Percentiles rank a stretch among this genome's conserved stretches.
These are phyloP conservation scores for Pegoplata infirma DNA, from an alignment of 2,888 invertebrate species.

Conservation along the genomic window DNA sequence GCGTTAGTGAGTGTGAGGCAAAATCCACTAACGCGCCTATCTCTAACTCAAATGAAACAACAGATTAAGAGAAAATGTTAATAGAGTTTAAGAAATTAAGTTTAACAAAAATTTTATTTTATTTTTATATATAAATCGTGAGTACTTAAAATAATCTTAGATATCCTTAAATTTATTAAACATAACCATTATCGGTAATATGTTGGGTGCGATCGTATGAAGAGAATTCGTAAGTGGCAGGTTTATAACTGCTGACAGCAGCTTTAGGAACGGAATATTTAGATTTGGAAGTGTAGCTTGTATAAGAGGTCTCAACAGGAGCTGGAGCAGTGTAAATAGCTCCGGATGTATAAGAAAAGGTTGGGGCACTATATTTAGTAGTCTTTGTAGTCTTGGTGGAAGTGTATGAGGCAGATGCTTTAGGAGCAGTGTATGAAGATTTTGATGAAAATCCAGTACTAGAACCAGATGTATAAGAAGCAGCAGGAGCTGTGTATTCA, in stretches of 20 bases:
- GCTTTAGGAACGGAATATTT: background rate
- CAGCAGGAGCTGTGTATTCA: conserved; percentile 49
- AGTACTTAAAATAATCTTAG: conserved; percentile 13
- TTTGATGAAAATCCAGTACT: too few relatives aligned
- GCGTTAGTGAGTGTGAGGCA: too few relatives aligned
- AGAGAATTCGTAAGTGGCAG: background rate
- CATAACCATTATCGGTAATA: conserved; percentile 73
- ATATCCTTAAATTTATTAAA: conserved; percentile 66
- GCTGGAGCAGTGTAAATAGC: conserved; percentile 61
- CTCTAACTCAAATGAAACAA: background rate
- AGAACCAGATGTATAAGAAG: too few relatives aligned
- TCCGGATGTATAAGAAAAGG: conserved; percentile 5
- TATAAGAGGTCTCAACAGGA: conserved; percentile 6
- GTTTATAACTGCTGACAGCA: background rate
- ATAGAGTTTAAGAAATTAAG: conserved; percentile 43
- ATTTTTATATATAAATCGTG: background rate
- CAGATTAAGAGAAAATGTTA: conserved; percentile 5
- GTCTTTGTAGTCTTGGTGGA: background rate
- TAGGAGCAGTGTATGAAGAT: conserved; percentile 52
- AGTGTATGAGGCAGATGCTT: conserved; percentile 44
- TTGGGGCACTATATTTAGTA: background rate
- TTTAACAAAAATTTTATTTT: background rate
- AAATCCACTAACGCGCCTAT: too few relatives aligned
- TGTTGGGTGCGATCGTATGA: conserved; percentile 68
- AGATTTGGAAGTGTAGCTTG: background rate